These are phyloP conservation scores for Meganola albula DNA, from an alignment of 2,888 invertebrate genomes.

Conservation along the genomic window DNA sequence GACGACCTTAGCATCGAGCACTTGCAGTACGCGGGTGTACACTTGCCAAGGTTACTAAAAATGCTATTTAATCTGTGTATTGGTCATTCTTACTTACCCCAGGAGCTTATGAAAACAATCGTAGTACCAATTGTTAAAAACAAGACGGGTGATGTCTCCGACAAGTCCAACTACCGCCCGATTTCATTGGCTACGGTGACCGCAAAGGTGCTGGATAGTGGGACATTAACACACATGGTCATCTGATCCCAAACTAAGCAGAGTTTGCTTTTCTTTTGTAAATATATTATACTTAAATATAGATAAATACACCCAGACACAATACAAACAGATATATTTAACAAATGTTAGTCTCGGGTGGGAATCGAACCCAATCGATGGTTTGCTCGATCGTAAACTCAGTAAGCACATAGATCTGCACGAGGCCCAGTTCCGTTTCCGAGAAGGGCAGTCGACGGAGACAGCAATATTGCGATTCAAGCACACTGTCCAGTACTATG, in stretches of 20 bases:
- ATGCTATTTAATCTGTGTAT: conserved; percentile 4
- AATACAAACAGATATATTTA: too few species aligned
- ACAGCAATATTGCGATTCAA: conserved; percentile 13
- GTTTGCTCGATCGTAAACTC: conserved; percentile 12
- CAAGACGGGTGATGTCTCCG: conserved; percentile 10
- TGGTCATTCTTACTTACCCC: background rate
- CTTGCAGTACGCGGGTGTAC: conserved; percentile 2
- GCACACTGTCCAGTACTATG: conserved; percentile 6
- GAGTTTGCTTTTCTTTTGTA: too few species aligned
- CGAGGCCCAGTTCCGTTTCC: conserved; percentile 14
- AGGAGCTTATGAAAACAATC: too few species aligned
- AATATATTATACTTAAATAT: too few species aligned
- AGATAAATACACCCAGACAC: too few species aligned
- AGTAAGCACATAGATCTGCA: conserved; percentile 4
- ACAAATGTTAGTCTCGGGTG: too few species aligned
- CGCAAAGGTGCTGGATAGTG: too few species aligned
- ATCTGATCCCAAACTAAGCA: too few species aligned
- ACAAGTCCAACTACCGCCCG: conserved; percentile 11
- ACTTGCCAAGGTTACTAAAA: background rate
- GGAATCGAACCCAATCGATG: too few species aligned
- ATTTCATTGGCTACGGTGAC: too few species aligned
- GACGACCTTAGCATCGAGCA: conserved; percentile 6
- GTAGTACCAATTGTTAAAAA: conserved; percentile 7
- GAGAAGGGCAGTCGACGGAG: conserved; percentile 10
- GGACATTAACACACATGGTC: too few species aligned